Evolutionary conservation across 1,140 invertebrate genomes (phyloP), one percentile per base, ranked within the genome.

Genomic region (Zaprionus ghesquierei): DNA sequence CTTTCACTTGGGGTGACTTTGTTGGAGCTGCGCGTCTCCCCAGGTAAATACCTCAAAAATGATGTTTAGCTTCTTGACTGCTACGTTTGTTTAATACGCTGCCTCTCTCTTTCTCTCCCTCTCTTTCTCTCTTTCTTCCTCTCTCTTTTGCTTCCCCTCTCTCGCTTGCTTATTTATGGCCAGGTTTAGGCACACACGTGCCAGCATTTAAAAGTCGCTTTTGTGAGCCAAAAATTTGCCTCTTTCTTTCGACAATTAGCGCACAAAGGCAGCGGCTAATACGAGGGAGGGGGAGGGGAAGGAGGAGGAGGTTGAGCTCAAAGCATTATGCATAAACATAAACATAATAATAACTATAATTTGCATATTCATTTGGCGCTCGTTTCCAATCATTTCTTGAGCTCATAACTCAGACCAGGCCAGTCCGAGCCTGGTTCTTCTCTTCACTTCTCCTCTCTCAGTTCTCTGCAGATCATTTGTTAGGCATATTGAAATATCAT

Each of bases 331-430:
- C 82, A 89, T 66, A 59, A 66, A 66, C 69, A 71, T 87, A 86
- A 87, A 81, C 78, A 86, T 89, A 89, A 87, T 87, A 87, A 87
- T 87, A 87, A 79, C 85, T 77, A 81, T 79, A 74, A 87, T 87
- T 87, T 87, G 71, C 84, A 87, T 87, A 87, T 87, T 87, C 72
- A 80, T 77, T 81, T 69, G 38, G 25, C 56, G 46, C 53, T 75
- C 60, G 77, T 51, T 69, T 63, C 54, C 31, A 64, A 81, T 77
- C 76, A 79, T 75, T 72, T 75, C 71, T 80, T 69, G 85, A 87
- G 60, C 85, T 61, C 82, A 86, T 86, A 87, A 86, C 63, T 86
- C 82, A 86, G 38, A 20, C 50, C 20, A 71, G 27, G 18, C 15
- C 20, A 31, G 64, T 46, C 25, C 38, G 8, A 12, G n/a, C 9